A percentile compares a stretch with the other conserved stretches of the same genome.
phyloP scores from a whole-genome alignment of 2,888 invertebrate genomes.

The Napeogenes inachia region DNA sequence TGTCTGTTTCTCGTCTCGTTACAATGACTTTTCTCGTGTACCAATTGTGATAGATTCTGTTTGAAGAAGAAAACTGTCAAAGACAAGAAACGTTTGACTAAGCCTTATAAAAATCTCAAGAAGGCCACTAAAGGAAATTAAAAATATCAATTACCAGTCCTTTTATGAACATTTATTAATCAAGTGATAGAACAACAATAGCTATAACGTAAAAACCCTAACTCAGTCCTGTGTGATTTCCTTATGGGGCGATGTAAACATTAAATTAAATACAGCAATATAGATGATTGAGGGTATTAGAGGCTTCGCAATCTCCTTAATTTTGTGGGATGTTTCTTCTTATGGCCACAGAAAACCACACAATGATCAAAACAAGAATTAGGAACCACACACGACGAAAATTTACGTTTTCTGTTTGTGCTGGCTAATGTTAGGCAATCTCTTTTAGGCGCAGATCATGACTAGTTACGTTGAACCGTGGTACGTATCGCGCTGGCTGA shows the following conservation, averaged over 20 bases:
- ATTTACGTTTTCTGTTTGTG: conserved; percentile 61
- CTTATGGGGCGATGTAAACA: conserved; percentile 8
- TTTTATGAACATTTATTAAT: not conserved
- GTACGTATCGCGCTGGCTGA: conserved; percentile 35
- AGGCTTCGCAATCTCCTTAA: conserved; percentile 13
- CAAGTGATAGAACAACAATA: not conserved
- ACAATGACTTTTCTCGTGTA: too few species aligned
- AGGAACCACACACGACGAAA: conserved; percentile 63
- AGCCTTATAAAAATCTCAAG: not conserved
- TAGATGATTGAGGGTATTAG: conserved; percentile 18
- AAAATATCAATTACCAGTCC: not conserved
- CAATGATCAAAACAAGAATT: conserved; percentile 48
- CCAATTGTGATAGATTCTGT: too few species aligned
- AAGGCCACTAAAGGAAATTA: not conserved
- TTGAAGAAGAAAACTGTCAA: not conserved
- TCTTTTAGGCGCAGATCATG: conserved; percentile 67
- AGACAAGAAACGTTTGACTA: not conserved
- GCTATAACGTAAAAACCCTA: not conserved
- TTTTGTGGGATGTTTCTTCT: conserved; percentile 18
- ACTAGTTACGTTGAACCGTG: conserved; percentile 50
- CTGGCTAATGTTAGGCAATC: conserved; percentile 73
- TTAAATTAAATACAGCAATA: conserved; percentile 12
- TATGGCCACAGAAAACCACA: conserved; percentile 55
- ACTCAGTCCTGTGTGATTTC: not conserved
- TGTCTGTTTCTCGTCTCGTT: too few species aligned